Evolutionary conservation across 1,140 invertebrate genomes (phyloP), one percentile per base, ranked within the genome.

Genomic region (Tenebrio molitor): DNA sequence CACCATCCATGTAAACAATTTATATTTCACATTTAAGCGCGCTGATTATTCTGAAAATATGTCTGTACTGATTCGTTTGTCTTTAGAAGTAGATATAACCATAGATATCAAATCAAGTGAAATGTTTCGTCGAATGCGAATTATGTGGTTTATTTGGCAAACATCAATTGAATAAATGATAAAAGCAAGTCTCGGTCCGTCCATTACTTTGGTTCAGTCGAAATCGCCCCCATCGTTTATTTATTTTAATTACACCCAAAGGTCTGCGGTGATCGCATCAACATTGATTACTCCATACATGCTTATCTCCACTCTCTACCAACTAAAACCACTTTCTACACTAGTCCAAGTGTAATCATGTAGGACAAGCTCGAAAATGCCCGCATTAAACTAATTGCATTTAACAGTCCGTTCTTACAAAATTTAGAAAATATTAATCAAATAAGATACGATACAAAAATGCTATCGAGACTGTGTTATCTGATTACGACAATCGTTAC

Each of bases 211-310:
- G 50, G 50, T 58, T 29, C 50, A 25, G 21, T 29, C 29, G 50
- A 58, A 58, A 58, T 58, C 50, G 23, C 23, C 15, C 15, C 50
- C 12, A 58, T 58, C 50, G 29, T 58, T 58, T 58, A 58, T 58
- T 58, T 58, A 58, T 58, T 58, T 58, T 58, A 58, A 58, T 58
- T 58, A 25, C 21, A n/a, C 50, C 50, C 50, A 15, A 29, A 58
- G 50, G 50, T 58, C 23, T 58, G 23, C 21, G 23, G 19, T 58
- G 50, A 29, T 58, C 50, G 14, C 50, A 58, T 58, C 21, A 15
- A 29, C 50, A 25, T 23, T 58, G 50, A 58, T 58, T 58, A 58
- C 50, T 6, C 16, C 44, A 58, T 50, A 29, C 23, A 58, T 14
- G 50, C 10, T 58, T 39, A 12, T 39, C 12, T 58, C 7, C 5